Conservation (phyloP, 92 coral and sea anemone species). For the Paragorgia papillata region DNA sequence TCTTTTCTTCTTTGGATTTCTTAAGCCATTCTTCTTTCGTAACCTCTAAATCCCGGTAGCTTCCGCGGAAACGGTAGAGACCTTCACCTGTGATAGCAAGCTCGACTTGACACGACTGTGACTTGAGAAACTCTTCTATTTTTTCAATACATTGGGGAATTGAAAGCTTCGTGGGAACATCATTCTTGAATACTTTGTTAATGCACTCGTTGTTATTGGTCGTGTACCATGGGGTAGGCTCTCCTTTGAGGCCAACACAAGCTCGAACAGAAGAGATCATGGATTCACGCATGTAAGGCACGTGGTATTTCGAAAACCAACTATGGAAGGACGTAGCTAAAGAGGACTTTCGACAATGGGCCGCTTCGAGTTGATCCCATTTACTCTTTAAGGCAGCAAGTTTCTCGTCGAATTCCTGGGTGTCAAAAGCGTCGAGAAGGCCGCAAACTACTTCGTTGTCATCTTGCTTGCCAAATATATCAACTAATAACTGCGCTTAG, state of each 20-base stretch:
- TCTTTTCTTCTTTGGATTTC: slow-evolving; percentile 5
- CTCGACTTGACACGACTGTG: slow-evolving; percentile 31
- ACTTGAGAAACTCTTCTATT: slow-evolving; percentile 31
- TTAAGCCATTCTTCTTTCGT: slow-evolving; percentile 21
- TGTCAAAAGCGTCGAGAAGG: slow-evolving; percentile 42
- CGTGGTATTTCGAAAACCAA: slow-evolving; percentile 50
- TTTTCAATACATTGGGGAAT: slow-evolving; percentile 38
- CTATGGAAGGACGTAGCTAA: slow-evolving; percentile 27
- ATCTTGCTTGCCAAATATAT: slow-evolving; percentile 53
- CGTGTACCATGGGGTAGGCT: slow-evolving; percentile 53
- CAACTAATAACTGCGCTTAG: slow-evolving; percentile 39
- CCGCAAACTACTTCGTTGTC: slow-evolving; percentile 34
- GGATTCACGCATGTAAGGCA: slow-evolving; percentile 47
- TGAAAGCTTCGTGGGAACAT: too few relatives aligned
- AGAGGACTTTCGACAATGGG: slow-evolving; percentile 12
- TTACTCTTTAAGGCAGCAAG: slow-evolving; percentile 48
- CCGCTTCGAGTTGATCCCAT: slow-evolving; percentile 45
- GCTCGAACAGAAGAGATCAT: slow-evolving; percentile 52
- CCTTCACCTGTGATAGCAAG: slow-evolving; percentile 35
- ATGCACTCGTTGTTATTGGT: slow-evolving; percentile 40
- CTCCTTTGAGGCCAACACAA: slow-evolving; percentile 49
- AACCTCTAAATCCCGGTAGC: slow-evolving; percentile 19
- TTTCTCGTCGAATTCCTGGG: slow-evolving; percentile 50
- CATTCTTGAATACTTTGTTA: slow-evolving; percentile 42
- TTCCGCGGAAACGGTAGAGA: slow-evolving; percentile 21